phyloP scores from a whole-genome alignment of 2,797 vertebrate genomes.

The Pseudochaenichthys georgianus region DNA sequence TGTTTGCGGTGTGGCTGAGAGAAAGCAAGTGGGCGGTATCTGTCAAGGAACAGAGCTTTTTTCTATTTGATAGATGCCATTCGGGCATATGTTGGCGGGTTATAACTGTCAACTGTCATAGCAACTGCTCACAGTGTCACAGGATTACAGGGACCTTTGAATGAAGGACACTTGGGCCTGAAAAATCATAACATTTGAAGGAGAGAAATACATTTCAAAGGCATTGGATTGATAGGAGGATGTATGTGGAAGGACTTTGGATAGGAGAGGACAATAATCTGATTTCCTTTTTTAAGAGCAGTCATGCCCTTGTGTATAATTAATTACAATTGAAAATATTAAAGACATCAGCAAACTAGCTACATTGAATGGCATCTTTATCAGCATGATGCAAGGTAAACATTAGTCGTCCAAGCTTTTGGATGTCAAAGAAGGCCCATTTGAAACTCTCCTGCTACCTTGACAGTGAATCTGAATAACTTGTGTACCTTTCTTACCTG shows the following conservation, averaged over 20 bases:
- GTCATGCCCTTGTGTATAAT: background rate
- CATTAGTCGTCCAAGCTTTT: background rate
- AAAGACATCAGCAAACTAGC: background rate
- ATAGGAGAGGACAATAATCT: background rate
- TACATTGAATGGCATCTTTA: too few relatives aligned
- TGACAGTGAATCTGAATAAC: background rate
- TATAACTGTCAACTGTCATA: conserved; percentile 15
- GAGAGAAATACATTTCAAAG: background rate
- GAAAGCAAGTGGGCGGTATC: conserved; percentile 46
- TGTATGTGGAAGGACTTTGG: too few relatives aligned
- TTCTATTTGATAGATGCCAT: conserved; percentile 44
- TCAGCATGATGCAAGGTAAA: background rate
- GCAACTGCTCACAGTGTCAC: conserved; percentile 14
- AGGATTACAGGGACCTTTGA: conserved; percentile 8
- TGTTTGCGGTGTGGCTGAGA: conserved; percentile 22
- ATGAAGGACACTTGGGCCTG: conserved; percentile 2
- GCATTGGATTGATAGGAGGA: background rate
- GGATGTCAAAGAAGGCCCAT: background rate
- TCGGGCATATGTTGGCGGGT: conserved; percentile 31
- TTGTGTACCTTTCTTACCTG: background rate
- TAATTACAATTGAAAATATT: background rate
- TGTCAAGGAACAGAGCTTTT: conserved; percentile 44
- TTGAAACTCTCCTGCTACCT: background rate
- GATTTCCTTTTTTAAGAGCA: background rate
- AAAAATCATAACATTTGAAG: background rate